phyloP scores from a whole-genome alignment of 2,113 vertebrate genomes.

The Candoia aspera region DNA sequence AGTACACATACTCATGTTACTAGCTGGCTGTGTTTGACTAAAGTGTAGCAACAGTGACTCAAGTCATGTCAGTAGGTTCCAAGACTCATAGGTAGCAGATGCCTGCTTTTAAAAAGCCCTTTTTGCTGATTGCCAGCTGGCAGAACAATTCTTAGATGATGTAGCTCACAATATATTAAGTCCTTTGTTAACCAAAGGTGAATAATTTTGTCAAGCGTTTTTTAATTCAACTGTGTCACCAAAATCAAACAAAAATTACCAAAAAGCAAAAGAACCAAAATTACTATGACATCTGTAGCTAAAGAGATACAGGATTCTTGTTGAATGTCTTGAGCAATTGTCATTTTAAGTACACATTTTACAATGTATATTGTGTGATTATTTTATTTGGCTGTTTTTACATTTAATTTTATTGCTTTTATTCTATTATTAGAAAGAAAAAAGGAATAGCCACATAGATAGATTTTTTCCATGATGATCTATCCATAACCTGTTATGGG shows the following conservation, averaged over 20 bases:
- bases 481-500: too few species aligned
- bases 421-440: too few species aligned
- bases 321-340: neutral
- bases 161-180: neutral
- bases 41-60: neutral
- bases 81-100: neutral
- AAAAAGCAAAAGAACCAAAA: neutral
- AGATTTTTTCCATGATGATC: neutral
- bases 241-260: neutral
- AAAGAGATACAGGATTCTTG: neutral
- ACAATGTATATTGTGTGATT: neutral
- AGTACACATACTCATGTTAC: accelerated
- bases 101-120: neutral
- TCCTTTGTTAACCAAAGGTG: neutral
- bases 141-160: accelerated
- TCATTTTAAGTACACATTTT: neutral
- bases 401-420: neutral
- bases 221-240: neutral
- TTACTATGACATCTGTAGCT: neutral
- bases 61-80: neutral
- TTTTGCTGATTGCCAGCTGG: accelerated
- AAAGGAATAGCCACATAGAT: neutral
- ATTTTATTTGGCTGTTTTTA: neutral
- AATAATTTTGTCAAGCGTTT: neutral
- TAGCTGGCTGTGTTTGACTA: neutral